Conservation (phyloP, 2,797 vertebrate genomes). For the Syngnathus acus region DNA sequence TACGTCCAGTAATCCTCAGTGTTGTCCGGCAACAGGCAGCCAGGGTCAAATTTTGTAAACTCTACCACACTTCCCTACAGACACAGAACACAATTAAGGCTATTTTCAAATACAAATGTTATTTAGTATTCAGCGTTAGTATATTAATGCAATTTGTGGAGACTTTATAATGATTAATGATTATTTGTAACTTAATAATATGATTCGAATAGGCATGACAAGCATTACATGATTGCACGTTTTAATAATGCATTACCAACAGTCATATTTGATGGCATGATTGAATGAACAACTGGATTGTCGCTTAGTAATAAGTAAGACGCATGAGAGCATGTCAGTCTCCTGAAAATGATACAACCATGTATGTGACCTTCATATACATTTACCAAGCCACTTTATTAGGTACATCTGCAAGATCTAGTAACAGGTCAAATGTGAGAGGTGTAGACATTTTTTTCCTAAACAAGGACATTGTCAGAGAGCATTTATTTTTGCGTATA, state of each 20-base stretch:
- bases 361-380: not conserved
- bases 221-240: not conserved
- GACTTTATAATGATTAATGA: no score
- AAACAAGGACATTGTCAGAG: not conserved
- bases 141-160: not conserved
- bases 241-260: not conserved
- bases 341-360: not conserved
- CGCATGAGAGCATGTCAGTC: not conserved
- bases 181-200: not conserved
- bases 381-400: not conserved
- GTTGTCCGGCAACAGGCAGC: slow-evolving; percentile 75
- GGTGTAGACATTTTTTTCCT: not conserved
- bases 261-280: not conserved
- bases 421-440: not conserved
- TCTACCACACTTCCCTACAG: slow-evolving; percentile 72
- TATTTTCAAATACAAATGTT: not conserved
- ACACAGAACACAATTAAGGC: not conserved
- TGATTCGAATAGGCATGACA: not conserved
- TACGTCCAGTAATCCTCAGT: slow-evolving; percentile 91
- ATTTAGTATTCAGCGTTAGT: not conserved
- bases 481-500: not conserved
- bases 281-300: no score
- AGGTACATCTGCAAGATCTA: not conserved
- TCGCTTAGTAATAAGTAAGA: not conserved
- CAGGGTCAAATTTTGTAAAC: slow-evolving; percentile 79